These are phyloP conservation scores for Datnioides undecimradiatus DNA, from an alignment of 2,113 vertebrate species.

Conservation along the genomic window DNA sequence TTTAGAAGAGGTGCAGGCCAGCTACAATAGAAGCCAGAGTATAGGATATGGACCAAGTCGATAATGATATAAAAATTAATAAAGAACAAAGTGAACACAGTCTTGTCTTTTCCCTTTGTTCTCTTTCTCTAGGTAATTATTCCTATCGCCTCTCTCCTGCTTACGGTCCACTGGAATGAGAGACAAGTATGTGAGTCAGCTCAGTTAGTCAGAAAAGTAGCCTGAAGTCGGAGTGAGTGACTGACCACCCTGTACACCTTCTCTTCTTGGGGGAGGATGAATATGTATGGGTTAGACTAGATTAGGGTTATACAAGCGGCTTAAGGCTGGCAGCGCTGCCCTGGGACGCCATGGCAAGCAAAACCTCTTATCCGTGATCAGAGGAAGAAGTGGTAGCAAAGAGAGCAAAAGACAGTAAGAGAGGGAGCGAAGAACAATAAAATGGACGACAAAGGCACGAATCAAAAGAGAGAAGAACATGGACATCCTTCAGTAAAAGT, in stretches of 20 bases:
- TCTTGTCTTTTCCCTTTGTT: neutral
- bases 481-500: conserved; percentile 44
- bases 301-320: conserved; percentile 61
- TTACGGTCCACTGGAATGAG: neutral
- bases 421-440: neutral
- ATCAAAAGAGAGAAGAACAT: conserved; percentile 6
- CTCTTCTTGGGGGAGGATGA: conserved; percentile 4
- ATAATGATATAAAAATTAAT: neutral
- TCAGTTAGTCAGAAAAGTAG: conserved; percentile 8
- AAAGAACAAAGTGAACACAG: neutral
- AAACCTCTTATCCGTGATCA: conserved; percentile 38
- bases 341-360: conserved; percentile 25
- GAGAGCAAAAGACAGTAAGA: neutral
- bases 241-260: neutral
- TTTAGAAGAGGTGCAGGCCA: neutral
- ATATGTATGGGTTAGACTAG: conserved; percentile 38
- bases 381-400: neutral
- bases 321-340: conserved; percentile 36
- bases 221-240: neutral
- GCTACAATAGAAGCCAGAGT: neutral
- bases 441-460: neutral
- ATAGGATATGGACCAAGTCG: neutral
- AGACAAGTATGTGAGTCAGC: neutral
- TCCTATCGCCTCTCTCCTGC: neutral
- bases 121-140: neutral